Percentiles rank a stretch among this genome's conserved stretches.
Evolutionary conservation across 2,113 vertebrate species (phyloP).

Genomic region (Rissa tridactyla): DNA sequence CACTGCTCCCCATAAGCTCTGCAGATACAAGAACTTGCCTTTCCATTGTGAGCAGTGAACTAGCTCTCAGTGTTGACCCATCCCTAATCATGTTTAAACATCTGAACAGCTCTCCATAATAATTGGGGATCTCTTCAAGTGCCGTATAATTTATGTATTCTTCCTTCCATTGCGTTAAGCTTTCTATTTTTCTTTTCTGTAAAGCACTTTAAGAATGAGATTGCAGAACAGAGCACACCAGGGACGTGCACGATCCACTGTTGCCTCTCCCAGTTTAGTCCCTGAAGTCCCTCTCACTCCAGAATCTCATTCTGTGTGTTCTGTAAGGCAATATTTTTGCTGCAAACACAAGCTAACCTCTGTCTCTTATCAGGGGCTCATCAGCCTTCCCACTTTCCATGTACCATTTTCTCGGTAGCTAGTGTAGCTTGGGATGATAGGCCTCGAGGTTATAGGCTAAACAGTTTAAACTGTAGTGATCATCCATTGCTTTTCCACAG

Average conservation of each 20-base stretch:
- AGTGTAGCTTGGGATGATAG: neutral
- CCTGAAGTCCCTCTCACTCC: neutral
- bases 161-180: neutral
- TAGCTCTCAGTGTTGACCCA: neutral
- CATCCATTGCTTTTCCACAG: neutral
- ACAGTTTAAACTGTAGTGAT: neutral
- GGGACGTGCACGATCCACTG: neutral
- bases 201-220: neutral
- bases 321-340: neutral
- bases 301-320: neutral
- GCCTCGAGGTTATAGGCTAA: neutral
- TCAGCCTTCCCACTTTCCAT: neutral
- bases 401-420: neutral
- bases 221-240: neutral
- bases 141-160: neutral
- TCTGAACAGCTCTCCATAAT: neutral
- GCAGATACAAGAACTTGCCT: rapidly evolving
- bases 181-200: neutral
- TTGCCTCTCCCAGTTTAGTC: neutral
- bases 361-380: neutral
- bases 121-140: neutral
- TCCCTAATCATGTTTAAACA: neutral
- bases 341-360: neutral
- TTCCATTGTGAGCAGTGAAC: neutral
- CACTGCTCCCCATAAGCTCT: neutral